Conservation (phyloP, 2,113 vertebrate species). For the Athene cunicularia region DNA sequence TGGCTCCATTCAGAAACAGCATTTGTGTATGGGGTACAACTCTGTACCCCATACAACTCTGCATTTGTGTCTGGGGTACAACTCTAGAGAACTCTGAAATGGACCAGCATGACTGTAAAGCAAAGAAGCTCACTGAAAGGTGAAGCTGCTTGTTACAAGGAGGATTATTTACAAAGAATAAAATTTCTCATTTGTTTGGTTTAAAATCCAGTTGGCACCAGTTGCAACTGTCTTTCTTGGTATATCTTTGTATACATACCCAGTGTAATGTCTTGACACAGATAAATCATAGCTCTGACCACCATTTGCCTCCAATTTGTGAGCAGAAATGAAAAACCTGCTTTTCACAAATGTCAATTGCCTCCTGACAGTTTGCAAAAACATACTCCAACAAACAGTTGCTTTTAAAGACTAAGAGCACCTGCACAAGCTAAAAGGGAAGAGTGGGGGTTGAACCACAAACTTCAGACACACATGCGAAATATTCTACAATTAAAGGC, state of each 20-base stretch:
- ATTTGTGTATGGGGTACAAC: neutral
- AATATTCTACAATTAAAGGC: neutral
- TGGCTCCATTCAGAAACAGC: neutral
- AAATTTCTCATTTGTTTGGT: neutral
- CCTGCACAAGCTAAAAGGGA: slow-evolving; percentile 50
- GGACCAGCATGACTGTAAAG: neutral
- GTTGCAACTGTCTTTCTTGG: neutral
- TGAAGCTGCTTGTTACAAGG: neutral
- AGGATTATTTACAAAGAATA: neutral
- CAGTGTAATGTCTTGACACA: neutral
- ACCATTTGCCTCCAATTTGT: slow-evolving; percentile 36
- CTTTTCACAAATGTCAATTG: slow-evolving; percentile 54
- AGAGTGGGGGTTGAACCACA: slow-evolving; percentile 22
- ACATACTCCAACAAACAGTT: slow-evolving; percentile 44
- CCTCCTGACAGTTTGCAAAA: slow-evolving; percentile 65
- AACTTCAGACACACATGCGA: slow-evolving; percentile 17
- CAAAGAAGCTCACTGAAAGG: neutral
- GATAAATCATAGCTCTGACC: slow-evolving; percentile 36
- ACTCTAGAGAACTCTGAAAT: neutral
- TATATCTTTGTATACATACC: neutral
- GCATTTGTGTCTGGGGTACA: accelerated
- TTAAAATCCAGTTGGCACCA: neutral
- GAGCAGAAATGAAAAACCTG: slow-evolving; percentile 33
- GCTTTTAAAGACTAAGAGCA: slow-evolving; percentile 51
- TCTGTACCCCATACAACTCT: too few species aligned